Evolutionary conservation across 2,797 vertebrate species (phyloP).

Genomic region (Euphonia xanthogaster): DNA sequence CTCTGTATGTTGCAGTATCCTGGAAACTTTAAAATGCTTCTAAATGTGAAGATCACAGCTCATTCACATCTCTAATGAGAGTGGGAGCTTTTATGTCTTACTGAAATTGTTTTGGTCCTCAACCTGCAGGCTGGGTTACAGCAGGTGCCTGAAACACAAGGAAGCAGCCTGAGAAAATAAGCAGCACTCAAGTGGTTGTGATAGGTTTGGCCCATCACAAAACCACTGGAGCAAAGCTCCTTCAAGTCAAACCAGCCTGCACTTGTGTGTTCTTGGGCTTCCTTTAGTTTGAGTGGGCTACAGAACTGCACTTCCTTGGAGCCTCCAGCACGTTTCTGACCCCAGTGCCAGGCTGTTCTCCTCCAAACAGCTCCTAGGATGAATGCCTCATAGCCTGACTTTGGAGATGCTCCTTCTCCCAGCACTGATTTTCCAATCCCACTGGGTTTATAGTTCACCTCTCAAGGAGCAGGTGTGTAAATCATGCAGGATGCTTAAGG

Average conservation of each 20-base stretch:
- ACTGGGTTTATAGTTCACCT: not conserved
- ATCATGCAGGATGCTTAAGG: not conserved
- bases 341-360: not conserved
- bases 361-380: fast-evolving
- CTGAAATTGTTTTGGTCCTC: not conserved
- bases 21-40: constrained; percentile 35
- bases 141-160: not conserved
- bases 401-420: not conserved
- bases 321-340: not conserved
- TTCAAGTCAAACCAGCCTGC: not conserved
- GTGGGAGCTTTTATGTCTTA: not conserved
- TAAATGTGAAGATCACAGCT: constrained; percentile 19
- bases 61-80: constrained; percentile 27
- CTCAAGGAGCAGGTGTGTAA: not conserved
- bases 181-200: not conserved
- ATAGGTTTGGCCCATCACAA: not conserved
- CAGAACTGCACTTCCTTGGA: not conserved
- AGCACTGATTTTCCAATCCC: not conserved
- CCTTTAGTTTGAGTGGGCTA: not conserved
- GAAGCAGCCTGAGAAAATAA: not conserved
- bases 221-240: not conserved
- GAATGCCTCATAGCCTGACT: not conserved
- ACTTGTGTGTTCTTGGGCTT: not conserved
- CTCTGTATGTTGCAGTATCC: not conserved
- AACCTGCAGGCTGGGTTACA: not conserved